phyloP scores from a whole-genome alignment of 2,888 invertebrate genomes.

The Xestoiulus laeticollis region DNA sequence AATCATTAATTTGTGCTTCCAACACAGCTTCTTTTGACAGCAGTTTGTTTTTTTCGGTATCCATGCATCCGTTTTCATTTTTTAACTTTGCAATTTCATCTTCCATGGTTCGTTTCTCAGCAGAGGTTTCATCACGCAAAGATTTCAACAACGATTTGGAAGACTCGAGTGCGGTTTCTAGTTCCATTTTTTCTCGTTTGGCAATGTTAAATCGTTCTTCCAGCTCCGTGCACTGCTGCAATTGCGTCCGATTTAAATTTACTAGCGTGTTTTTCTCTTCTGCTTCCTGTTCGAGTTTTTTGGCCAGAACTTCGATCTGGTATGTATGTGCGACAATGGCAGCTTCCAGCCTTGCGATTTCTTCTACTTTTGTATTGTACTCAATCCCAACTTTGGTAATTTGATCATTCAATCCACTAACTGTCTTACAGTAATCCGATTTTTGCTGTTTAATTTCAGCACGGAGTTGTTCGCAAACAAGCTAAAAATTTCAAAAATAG shows the following conservation, averaged over 20 bases:
- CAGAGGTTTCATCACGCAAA: not conserved
- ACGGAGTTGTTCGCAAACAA: not conserved
- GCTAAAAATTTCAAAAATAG: not conserved
- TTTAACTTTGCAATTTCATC: not conserved
- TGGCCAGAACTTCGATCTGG: not conserved
- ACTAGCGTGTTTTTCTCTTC: not conserved
- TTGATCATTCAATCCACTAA: not conserved
- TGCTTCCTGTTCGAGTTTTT: not conserved
- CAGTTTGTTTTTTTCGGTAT: not conserved
- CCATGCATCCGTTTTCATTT: not conserved
- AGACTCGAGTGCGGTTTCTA: not conserved
- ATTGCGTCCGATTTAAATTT: not conserved
- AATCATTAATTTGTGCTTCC: not conserved
- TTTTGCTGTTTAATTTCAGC: slow-evolving; percentile 18
- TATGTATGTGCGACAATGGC: not conserved
- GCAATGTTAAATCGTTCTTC: not conserved
- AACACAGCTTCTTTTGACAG: not conserved
- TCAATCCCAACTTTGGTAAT: not conserved
- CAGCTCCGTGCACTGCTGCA: not conserved
- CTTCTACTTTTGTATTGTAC: not conserved
- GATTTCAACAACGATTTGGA: not conserved
- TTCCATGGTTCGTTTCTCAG: not conserved
- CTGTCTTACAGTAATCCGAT: not conserved
- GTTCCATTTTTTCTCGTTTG: not conserved
- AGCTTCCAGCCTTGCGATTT: not conserved